A percentile compares a stretch with the other conserved stretches of the same genome.
Evolutionary conservation across 2,113 vertebrate species (phyloP).

Genomic region (Syrmaticus mikado): DNA sequence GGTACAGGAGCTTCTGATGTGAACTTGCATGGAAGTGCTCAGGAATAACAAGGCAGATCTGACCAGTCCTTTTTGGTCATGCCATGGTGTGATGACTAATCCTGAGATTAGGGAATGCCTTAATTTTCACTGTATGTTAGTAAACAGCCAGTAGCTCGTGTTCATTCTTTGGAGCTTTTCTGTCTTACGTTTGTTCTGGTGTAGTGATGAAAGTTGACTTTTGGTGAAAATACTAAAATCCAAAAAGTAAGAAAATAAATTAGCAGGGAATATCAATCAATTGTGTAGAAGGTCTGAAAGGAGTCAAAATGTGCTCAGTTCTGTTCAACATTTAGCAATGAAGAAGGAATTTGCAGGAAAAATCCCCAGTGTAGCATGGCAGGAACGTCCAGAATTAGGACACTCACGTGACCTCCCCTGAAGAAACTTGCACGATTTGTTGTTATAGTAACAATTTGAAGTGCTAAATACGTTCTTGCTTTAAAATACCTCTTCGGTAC

Average conservation of each 20-base stretch:
- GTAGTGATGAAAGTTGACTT: background rate
- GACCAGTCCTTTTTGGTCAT: background rate
- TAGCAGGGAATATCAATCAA: background rate
- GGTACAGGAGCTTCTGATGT: background rate
- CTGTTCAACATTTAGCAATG: background rate
- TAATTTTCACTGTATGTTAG: background rate
- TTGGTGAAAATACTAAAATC: background rate
- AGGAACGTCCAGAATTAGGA: background rate
- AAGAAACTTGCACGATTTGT: background rate
- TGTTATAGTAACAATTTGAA: background rate
- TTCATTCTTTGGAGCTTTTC: background rate
- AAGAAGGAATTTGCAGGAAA: background rate
- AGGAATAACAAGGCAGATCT: background rate
- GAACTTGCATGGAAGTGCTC: background rate
- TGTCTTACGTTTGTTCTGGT: background rate
- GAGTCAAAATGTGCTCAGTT: background rate
- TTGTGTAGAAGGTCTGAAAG: background rate
- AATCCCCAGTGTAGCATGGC: background rate
- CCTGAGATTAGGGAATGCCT: background rate
- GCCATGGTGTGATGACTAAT: background rate
- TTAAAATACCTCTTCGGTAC: background rate
- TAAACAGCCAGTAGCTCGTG: background rate
- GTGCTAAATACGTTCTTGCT: background rate
- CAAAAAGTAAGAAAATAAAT: background rate
- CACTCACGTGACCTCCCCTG: background rate